Conservation (phyloP, 92 coral and sea anemone species). For the Desmophyllum pertusum region DNA sequence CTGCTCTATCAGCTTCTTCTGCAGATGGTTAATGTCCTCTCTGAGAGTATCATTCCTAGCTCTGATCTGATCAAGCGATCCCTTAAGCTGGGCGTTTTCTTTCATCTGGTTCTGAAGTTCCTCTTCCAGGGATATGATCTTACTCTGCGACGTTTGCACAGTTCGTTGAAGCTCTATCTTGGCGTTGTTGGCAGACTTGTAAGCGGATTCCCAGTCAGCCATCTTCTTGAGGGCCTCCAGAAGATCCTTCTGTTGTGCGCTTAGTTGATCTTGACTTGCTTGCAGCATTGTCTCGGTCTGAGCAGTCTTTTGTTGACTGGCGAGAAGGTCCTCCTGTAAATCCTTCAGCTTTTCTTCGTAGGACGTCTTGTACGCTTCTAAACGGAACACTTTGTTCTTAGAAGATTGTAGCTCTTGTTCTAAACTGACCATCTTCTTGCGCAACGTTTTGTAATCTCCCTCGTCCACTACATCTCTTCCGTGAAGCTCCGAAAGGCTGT, state of each 20-base stretch:
- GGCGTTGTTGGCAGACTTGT: constrained; percentile 78
- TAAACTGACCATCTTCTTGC: constrained; percentile 81
- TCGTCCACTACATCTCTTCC: constrained; percentile 95
- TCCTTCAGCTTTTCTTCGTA: constrained; percentile 91
- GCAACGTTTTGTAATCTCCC: constrained; percentile 80
- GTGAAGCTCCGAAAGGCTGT: constrained; percentile 79
- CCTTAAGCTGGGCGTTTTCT: constrained; percentile 94
- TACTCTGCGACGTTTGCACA: constrained; percentile 80
- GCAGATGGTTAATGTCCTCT: constrained; percentile 82
- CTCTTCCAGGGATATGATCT: constrained; percentile 81
- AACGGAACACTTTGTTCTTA: constrained; percentile 85
- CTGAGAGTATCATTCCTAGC: constrained; percentile 88
- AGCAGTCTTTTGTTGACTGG: constrained; percentile 84
- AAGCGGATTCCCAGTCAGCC: constrained; percentile 89
- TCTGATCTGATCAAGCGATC: constrained; percentile 85
- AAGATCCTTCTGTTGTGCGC: constrained; percentile 82
- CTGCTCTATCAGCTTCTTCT: constrained; percentile 89
- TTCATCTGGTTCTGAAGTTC: constrained; percentile 91
- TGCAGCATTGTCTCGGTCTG: constrained; percentile 85
- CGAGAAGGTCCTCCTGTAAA: constrained; percentile 87
- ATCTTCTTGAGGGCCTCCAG: constrained; percentile 86
- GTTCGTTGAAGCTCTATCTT: constrained; percentile 87
- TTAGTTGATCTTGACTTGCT: constrained; percentile 82
- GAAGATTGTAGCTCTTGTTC: constrained; percentile 91
- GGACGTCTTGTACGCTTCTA: constrained; percentile 96